Evolutionary conservation across 2,797 vertebrate species (phyloP).

Genomic region (Cossypha caffra): DNA sequence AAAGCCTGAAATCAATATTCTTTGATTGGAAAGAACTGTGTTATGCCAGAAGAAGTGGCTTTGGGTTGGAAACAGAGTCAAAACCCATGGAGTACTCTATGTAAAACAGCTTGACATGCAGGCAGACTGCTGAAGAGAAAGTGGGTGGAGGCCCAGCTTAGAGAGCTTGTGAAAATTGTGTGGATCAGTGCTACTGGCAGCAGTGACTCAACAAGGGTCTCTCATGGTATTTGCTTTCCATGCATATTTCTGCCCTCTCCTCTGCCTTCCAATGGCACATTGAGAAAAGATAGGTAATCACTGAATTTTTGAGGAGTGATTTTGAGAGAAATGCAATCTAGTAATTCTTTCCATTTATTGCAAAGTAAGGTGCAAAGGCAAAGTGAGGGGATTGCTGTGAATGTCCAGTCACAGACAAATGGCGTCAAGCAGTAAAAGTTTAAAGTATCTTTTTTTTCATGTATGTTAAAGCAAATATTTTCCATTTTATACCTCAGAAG

Average conservation of each 20-base stretch:
- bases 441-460: neutral
- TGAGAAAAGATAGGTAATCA: slow-evolving; percentile 6
- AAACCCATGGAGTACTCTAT: neutral
- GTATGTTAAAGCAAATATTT: neutral
- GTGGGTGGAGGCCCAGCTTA: neutral
- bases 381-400: neutral
- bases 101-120: slow-evolving; percentile 23
- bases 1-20: slow-evolving; percentile 36
- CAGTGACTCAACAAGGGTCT: neutral
- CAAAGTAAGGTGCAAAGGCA: neutral
- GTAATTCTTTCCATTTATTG: neutral
- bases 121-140: neutral
- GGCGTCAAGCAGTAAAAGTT: neutral
- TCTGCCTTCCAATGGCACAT: neutral
- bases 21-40: slow-evolving; percentile 3
- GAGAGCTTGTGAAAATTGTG: neutral
- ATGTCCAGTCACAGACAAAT: neutral
- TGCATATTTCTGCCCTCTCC: neutral
- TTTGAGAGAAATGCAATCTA: slow-evolving; percentile 5
- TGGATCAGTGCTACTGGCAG: neutral
- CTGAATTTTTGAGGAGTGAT: neutral
- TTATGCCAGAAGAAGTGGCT: neutral
- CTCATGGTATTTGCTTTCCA: neutral
- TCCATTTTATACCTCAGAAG: neutral
- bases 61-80: slow-evolving; percentile 9